These are phyloP conservation scores for Chondrilla cf. caribensis DNA, from an alignment of 37 sponge, comb jelly and placozoan genomes.

Conservation along the genomic window DNA sequence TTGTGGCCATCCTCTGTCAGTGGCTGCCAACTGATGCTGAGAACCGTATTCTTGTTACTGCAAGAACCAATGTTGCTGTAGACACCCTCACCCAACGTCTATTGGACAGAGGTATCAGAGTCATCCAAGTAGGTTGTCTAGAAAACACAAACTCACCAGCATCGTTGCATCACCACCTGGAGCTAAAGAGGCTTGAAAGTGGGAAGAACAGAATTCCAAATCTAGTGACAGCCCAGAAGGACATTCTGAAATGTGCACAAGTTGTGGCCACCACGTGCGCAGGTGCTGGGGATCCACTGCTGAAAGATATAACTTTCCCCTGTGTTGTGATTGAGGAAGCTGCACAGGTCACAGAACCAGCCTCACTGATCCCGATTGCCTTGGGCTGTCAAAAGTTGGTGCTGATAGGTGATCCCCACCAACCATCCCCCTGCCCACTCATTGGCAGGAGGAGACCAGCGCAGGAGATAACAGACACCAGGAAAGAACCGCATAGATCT, in stretches of 20 bases:
- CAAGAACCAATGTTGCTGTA: conserved; percentile 76
- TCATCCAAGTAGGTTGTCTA: conserved; percentile 54
- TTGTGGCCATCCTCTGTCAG: conserved; percentile 29
- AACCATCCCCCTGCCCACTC: conserved; percentile 50
- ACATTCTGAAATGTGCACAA: conserved; percentile 45
- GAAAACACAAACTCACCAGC: conserved; percentile 29
- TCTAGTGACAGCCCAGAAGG: conserved; percentile 6
- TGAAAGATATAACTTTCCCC: conserved; percentile 50
- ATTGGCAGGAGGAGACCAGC: background rate
- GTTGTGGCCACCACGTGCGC: conserved; percentile 65
- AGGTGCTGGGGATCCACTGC: conserved; percentile 50
- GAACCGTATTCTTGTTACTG: conserved; percentile 54
- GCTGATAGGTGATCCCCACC: conserved; percentile 74
- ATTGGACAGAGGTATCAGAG: conserved; percentile 21
- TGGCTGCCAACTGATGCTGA: background rate
- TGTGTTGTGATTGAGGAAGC: conserved; percentile 75
- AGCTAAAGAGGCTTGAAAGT: conserved; percentile 39
- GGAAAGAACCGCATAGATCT: conserved; percentile 18
- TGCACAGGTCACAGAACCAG: conserved; percentile 64
- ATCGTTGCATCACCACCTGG: conserved; percentile 48
- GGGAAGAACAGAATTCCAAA: conserved; percentile 14
- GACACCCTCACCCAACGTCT: conserved; percentile 57
- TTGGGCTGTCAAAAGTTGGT: conserved; percentile 56
- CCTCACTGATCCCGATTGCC: conserved; percentile 41
- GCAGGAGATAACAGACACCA: background rate